A percentile compares a stretch with the other conserved stretches of the same genome.
Conservation (phyloP, 2,113 vertebrate genomes). For the Callipepla squamata region DNA sequence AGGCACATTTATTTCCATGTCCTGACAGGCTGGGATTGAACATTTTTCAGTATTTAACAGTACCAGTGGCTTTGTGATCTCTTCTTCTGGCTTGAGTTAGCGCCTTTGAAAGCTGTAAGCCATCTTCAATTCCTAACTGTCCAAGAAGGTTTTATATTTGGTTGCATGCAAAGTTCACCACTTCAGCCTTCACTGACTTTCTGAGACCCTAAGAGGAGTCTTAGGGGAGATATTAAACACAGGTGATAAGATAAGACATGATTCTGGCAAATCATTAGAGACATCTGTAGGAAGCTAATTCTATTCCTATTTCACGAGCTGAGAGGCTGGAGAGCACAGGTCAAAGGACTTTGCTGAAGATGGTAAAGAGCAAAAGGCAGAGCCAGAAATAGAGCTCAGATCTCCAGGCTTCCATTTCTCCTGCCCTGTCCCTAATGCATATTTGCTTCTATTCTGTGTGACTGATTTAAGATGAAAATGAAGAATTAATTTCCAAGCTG, state of each 20-base stretch:
- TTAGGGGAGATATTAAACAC: not conserved
- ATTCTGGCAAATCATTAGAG: slow-evolving; percentile 41
- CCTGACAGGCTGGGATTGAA: not conserved
- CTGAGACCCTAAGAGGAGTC: not conserved
- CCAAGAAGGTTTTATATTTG: not conserved
- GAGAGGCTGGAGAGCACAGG: slow-evolving; percentile 2
- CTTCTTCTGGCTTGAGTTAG: not conserved
- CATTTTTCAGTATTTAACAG: not conserved
- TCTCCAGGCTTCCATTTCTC: slow-evolving; percentile 11
- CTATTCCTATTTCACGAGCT: slow-evolving; percentile 22
- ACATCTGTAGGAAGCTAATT: slow-evolving; percentile 41
- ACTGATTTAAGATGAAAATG: slow-evolving; percentile 39
- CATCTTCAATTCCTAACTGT: not conserved
- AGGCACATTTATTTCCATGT: not conserved
- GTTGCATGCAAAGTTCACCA: slow-evolving; percentile 2
- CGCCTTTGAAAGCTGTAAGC: not conserved
- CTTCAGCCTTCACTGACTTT: slow-evolving; percentile 45
- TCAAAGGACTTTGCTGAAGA: slow-evolving; percentile 25
- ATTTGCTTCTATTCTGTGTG: slow-evolving; percentile 11
- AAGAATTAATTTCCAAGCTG: slow-evolving; percentile 49
- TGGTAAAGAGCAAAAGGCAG: not conserved
- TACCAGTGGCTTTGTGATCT: not conserved
- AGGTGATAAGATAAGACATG: slow-evolving; percentile 50
- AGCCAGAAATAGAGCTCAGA: slow-evolving; percentile 17
- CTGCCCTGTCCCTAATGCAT: not conserved